phyloP scores from a whole-genome alignment of 2,797 vertebrate species.

The Lindbergichthys nudifrons region DNA sequence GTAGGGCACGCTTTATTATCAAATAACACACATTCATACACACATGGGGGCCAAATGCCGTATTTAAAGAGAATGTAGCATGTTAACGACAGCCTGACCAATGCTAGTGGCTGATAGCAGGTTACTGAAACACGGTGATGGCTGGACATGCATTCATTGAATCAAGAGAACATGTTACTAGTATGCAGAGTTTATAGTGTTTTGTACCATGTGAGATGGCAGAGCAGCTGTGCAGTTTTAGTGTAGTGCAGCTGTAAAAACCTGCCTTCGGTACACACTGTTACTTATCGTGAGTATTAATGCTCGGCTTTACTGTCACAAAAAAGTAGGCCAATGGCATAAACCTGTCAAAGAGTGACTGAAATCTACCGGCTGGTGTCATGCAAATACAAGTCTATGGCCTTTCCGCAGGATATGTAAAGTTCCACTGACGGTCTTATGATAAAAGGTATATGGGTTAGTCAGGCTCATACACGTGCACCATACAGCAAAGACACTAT shows the following conservation, averaged over 20 bases:
- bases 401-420: slow-evolving; percentile 46
- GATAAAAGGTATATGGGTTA: slow-evolving; percentile 39
- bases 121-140: not conserved
- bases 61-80: slow-evolving; percentile 21
- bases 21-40: slow-evolving; percentile 27
- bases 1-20: slow-evolving; percentile 43
- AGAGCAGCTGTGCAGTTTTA: slow-evolving; percentile 32
- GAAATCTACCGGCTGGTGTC: slow-evolving; percentile 33
- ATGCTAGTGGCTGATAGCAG: slow-evolving; percentile 14
- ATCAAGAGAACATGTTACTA: not conserved
- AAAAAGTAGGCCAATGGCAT: slow-evolving; percentile 23
- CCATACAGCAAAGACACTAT: not conserved
- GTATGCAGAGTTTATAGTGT: slow-evolving; percentile 13
- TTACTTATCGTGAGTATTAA: not conserved
- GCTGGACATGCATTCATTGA: not conserved
- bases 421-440: slow-evolving; percentile 31
- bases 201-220: slow-evolving; percentile 22
- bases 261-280: slow-evolving; percentile 36
- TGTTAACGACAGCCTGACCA: slow-evolving; percentile 20
- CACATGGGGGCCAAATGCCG: slow-evolving; percentile 2
- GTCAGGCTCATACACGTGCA: not conserved
- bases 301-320: slow-evolving; percentile 12
- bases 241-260: slow-evolving; percentile 20
- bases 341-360: slow-evolving; percentile 19
- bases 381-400: slow-evolving; percentile 43